phyloP scores from a whole-genome alignment of 2,797 vertebrate species.

The Amazona finschi region DNA sequence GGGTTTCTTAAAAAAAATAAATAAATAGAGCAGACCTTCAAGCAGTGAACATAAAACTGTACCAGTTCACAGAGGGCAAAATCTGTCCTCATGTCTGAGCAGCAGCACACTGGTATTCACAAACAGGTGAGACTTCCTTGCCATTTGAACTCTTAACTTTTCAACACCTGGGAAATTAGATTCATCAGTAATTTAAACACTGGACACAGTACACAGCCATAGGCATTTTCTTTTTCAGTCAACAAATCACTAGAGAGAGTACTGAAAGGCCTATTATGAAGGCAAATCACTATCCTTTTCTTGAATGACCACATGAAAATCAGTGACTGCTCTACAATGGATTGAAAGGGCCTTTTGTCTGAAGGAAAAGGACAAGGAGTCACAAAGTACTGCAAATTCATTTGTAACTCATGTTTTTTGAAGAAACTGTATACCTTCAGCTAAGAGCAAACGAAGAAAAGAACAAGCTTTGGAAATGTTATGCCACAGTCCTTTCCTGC shows the following conservation, averaged over 20 bases:
- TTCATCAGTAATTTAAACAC: background rate
- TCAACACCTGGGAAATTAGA: background rate
- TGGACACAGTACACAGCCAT: background rate
- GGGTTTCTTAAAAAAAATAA: background rate
- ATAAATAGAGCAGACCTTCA: background rate
- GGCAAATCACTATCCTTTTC: slow-evolving; percentile 4
- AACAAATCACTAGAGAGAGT: slow-evolving; percentile 9
- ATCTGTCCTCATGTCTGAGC: background rate
- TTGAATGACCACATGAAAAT: slow-evolving; percentile 58
- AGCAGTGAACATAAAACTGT: background rate
- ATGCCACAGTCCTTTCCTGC: slow-evolving; percentile 3
- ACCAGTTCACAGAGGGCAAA: background rate
- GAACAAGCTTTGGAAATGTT: slow-evolving; percentile 31
- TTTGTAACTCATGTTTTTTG: slow-evolving; percentile 22
- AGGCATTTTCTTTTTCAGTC: background rate
- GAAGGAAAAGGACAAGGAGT: slow-evolving; percentile 48
- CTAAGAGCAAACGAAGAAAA: slow-evolving; percentile 36
- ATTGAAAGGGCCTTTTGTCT: slow-evolving; percentile 45
- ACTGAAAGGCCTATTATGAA: slow-evolving; percentile 36
- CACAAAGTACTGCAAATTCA: slow-evolving; percentile 31
- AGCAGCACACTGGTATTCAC: background rate
- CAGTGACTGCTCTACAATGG: background rate
- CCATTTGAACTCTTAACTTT: background rate
- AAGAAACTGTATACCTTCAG: slow-evolving; percentile 46
- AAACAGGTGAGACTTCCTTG: background rate